Conservation (phyloP, 2,888 invertebrate genomes). For the Ichneumoninae sp. region DNA sequence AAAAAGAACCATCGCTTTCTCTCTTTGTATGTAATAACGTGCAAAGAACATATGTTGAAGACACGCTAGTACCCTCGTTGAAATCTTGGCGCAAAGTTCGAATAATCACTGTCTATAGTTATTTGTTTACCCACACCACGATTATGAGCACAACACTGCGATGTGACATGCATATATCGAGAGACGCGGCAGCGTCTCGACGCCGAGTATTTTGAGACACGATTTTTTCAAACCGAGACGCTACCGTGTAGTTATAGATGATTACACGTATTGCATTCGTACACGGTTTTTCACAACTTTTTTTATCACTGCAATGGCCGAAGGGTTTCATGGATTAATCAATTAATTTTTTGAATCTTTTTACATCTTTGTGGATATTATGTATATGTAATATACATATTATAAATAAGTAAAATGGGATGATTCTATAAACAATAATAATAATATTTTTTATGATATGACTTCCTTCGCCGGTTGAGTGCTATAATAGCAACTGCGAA, state of each 20-base stretch:
- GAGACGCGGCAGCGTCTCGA: too few relatives aligned
- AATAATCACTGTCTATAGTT: conserved; percentile 31
- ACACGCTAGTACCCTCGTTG: conserved; percentile 24
- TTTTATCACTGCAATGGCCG: not conserved
- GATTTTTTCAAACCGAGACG: too few relatives aligned
- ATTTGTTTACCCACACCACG: conserved; percentile 26
- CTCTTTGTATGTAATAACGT: conserved; percentile 44
- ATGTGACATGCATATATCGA: conserved; percentile 54
- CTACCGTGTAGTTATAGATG: conserved; percentile 32
- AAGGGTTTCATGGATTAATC: not conserved
- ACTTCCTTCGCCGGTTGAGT: not conserved
- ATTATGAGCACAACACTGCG: conserved; percentile 54
- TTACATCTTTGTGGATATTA: not conserved
- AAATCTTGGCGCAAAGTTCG: conserved; percentile 24
- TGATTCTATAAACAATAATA: too few relatives aligned
- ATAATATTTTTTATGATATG: too few relatives aligned
- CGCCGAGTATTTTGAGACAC: too few relatives aligned
- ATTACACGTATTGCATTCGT: conserved; percentile 53
- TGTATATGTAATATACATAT: too few relatives aligned
- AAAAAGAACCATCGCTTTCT: conserved; percentile 50
- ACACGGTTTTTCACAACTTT: conserved; percentile 38
- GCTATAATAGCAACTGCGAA: not conserved
- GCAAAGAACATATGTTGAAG: conserved; percentile 10
- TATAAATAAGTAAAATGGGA: too few relatives aligned
- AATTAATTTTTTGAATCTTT: not conserved